Evolutionary conservation across 1,140 invertebrate species (phyloP).

Genomic region (Glomeris maerens): DNA sequence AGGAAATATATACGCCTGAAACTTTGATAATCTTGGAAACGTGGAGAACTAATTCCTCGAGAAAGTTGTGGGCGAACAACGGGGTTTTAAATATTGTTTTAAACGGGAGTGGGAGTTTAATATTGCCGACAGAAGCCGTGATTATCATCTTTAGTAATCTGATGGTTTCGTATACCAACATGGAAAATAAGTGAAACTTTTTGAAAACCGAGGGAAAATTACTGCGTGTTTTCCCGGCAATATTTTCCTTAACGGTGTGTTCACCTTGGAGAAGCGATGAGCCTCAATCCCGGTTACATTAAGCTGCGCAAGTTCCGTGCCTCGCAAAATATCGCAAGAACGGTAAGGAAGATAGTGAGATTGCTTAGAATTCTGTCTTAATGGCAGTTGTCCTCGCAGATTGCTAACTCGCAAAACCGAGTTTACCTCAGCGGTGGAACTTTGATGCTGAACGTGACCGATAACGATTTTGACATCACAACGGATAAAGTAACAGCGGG

Average conservation of each 20-base stretch:
- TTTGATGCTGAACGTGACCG: slow-evolving; percentile 94
- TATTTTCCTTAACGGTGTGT: slow-evolving; percentile 48
- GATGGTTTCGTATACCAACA: slow-evolving; percentile 17
- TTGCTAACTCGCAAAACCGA: slow-evolving; percentile 85
- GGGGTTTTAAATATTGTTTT: too few relatives aligned
- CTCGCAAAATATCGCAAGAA: slow-evolving; percentile 91
- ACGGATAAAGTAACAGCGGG: slow-evolving; percentile 18
- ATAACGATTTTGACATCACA: slow-evolving; percentile 66
- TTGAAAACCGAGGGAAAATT: slow-evolving; percentile 15
- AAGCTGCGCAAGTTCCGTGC: slow-evolving; percentile 95
- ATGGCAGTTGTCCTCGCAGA: slow-evolving; percentile 39
- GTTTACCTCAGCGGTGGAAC: slow-evolving; percentile 83
- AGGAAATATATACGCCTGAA: too few relatives aligned
- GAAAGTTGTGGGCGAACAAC: too few relatives aligned
- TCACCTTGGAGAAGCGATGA: slow-evolving; percentile 92
- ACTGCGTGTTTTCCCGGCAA: slow-evolving; percentile 12
- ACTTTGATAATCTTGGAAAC: too few relatives aligned
- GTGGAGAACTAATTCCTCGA: too few relatives aligned
- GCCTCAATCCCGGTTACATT: slow-evolving; percentile 89
- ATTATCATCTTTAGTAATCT: slow-evolving; percentile 36
- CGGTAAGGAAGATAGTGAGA: slow-evolving; percentile 44
- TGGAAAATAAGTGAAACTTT: background rate
- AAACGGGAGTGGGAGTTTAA: too few relatives aligned
- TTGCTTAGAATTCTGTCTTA: slow-evolving; percentile 1
- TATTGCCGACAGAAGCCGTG: too few relatives aligned